These are phyloP conservation scores for Ovis canadensis DNA, from an alignment of 2,113 vertebrate species.

Conservation along the genomic window DNA sequence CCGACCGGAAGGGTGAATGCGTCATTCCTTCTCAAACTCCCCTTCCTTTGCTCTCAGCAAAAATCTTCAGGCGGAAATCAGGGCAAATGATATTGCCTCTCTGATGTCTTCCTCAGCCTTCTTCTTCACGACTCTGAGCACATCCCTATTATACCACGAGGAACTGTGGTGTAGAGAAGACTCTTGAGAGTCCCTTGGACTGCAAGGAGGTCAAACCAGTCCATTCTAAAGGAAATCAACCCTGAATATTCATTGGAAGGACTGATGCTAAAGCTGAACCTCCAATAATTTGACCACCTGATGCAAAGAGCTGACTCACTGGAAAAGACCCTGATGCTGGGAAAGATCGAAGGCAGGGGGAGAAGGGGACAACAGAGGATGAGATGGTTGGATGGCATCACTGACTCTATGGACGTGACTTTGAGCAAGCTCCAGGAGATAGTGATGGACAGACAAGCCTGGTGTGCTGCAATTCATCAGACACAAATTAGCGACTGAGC, in stretches of 20 bases:
- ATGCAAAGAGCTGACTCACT: rapidly evolving
- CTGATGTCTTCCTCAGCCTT: background rate
- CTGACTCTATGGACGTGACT: background rate
- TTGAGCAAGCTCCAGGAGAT: background rate
- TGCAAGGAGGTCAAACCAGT: background rate
- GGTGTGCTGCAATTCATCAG: background rate
- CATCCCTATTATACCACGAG: background rate
- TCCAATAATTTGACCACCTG: background rate
- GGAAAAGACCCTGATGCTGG: background rate
- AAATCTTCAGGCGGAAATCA: background rate
- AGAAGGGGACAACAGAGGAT: background rate
- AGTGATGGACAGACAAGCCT: background rate
- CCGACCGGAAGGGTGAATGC: no score
- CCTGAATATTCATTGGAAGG: background rate
- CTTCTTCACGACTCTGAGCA: background rate
- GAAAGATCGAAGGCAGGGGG: background rate
- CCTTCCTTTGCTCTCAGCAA: background rate
- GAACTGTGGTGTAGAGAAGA: background rate
- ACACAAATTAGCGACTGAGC: rapidly evolving
- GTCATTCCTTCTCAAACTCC: background rate
- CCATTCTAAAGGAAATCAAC: background rate
- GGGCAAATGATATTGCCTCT: background rate
- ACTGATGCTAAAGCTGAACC: background rate
- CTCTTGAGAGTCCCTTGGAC: background rate
- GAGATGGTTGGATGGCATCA: background rate